Evolutionary conservation across 2,797 vertebrate species (phyloP).

Genomic region (Picus viridis): DNA sequence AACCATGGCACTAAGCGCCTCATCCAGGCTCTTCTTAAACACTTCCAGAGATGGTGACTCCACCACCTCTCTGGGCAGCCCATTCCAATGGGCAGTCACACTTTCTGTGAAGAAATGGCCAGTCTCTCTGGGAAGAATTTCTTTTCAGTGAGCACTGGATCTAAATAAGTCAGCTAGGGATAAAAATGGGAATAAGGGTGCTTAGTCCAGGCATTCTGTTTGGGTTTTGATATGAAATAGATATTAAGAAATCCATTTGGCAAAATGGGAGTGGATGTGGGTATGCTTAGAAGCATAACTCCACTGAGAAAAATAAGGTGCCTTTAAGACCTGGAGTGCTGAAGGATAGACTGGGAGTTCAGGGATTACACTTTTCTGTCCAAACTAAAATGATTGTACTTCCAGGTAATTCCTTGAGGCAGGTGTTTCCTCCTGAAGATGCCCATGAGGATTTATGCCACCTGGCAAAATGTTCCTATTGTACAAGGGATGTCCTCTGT

Average conservation of each 20-base stretch:
- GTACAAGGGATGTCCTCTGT: neutral
- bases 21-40: too few species aligned
- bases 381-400: neutral
- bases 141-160: neutral
- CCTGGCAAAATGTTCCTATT: neutral
- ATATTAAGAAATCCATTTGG: neutral
- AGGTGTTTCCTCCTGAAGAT: neutral
- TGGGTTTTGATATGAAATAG: neutral
- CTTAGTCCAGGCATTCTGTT: neutral
- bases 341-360: neutral
- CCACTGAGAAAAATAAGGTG: neutral
- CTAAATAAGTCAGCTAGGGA: neutral
- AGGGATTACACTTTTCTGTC: neutral
- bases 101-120: too few species aligned
- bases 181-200: neutral
- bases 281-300: neutral
- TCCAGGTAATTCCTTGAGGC: neutral
- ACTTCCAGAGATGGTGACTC: too few species aligned
- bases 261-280: neutral
- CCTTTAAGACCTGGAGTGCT: neutral
- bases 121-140: too few species aligned
- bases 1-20: too few species aligned
- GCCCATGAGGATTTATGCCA: neutral
- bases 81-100: too few species aligned
- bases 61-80: too few species aligned